Conservation (phyloP, 2,888 invertebrate species). For the Neoaliturus tenellus region DNA sequence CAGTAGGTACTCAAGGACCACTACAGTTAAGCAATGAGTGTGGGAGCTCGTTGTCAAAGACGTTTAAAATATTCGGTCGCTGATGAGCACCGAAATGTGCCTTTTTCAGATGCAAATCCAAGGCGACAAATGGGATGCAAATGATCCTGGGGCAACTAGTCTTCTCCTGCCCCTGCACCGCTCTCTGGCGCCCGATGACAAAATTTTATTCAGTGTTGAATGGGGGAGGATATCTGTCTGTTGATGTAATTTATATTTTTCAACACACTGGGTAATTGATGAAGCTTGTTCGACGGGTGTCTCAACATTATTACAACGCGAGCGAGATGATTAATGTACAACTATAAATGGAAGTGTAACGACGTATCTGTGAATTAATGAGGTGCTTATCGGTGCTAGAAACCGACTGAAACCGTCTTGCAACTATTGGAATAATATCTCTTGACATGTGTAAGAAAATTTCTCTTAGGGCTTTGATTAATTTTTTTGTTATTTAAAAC, state of each 20-base stretch:
- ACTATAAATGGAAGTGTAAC: no score
- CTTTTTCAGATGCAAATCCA: conserved; percentile 43
- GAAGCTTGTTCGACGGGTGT: no score
- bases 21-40: conserved; percentile 33
- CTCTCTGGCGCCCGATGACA: not conserved
- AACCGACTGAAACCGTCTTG: no score
- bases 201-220: not conserved
- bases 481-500: no score
- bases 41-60: conserved; percentile 33
- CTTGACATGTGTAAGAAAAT: no score
- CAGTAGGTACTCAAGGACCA: conserved; percentile 32
- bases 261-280: no score
- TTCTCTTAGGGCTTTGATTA: no score
- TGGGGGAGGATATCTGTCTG: not conserved
- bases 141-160: conserved; percentile 12
- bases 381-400: no score
- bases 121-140: conserved; percentile 48
- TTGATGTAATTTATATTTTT: not conserved
- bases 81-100: conserved; percentile 38
- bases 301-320: no score
- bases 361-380: no score
- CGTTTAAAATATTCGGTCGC: conserved; percentile 13
- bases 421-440: no score
- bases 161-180: not conserved
- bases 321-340: no score